These are phyloP conservation scores for Tamandua tetradactyla DNA, from an alignment of 2,797 vertebrate species.

Conservation along the genomic window DNA sequence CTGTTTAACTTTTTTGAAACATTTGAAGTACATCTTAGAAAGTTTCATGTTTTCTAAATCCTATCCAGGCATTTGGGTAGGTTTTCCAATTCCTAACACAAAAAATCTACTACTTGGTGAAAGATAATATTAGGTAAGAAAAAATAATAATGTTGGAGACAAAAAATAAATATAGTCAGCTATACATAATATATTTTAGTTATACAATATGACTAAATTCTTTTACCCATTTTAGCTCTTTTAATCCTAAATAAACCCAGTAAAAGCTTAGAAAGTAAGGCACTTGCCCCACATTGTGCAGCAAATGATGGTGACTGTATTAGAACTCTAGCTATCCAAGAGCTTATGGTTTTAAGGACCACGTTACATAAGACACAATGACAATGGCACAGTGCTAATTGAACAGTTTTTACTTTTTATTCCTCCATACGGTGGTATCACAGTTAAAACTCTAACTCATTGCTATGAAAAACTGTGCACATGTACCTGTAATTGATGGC, in stretches of 20 bases:
- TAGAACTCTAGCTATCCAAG: not conserved
- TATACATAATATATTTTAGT: no score
- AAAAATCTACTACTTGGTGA: not conserved
- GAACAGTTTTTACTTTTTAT: not conserved
- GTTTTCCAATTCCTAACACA: not conserved
- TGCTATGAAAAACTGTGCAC: not conserved
- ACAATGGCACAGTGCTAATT: not conserved
- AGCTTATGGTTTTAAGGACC: not conserved
- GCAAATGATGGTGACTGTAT: not conserved
- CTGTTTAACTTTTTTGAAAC: not conserved
- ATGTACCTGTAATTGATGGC: not conserved
- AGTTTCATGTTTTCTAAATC: not conserved
- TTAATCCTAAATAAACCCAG: not conserved
- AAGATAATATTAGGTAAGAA: not conserved
- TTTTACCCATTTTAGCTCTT: not conserved
- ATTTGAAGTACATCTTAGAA: not conserved
- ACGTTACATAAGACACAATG: no score
- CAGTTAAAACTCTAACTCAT: not conserved
- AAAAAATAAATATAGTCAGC: not conserved
- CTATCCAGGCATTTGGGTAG: not conserved
- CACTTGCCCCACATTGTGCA: not conserved
- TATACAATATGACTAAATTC: not conserved
- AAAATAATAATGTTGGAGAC: not conserved
- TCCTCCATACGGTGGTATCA: not conserved
- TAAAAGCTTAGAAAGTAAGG: not conserved